Percentiles rank a stretch among this genome's conserved stretches.
Evolutionary conservation across 2,888 invertebrate species (phyloP).

Genomic region (Pachydiplax longipennis): DNA sequence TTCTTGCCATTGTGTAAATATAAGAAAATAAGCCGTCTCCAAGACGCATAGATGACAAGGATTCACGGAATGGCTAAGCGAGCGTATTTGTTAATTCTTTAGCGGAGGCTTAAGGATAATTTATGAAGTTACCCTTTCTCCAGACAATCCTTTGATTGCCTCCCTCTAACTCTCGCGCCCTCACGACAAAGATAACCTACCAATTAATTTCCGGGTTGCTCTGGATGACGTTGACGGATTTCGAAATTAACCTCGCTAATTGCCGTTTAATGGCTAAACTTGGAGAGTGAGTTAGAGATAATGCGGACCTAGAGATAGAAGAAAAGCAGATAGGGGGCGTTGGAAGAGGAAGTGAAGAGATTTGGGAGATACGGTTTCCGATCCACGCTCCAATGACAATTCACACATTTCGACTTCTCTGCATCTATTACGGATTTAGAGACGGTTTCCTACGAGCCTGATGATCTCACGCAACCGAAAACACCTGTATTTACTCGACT

Average conservation of each 20-base stretch:
- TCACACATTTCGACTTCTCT: background rate
- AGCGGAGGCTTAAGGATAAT: background rate
- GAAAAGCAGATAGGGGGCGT: background rate
- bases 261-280: slow-evolving; percentile 39
- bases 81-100: background rate
- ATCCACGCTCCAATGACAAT: background rate
- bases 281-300: slow-evolving; percentile 23
- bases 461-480: background rate
- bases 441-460: background rate
- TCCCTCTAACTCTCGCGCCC: background rate
- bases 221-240: slow-evolving; percentile 35
- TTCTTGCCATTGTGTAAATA: too few species aligned
- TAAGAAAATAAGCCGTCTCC: too few species aligned
- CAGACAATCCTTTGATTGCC: background rate
- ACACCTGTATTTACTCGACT: background rate
- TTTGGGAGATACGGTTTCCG: background rate
- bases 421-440: background rate
- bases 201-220: slow-evolving; percentile 36
- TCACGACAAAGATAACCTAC: slow-evolving; percentile 25
- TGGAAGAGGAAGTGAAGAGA: background rate
- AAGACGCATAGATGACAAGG: too few species aligned
- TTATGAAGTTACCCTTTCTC: slow-evolving; percentile 14
- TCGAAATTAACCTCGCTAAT: slow-evolving; percentile 39
- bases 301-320: background rate
- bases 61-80: background rate